Evolutionary conservation across 2,888 invertebrate genomes (phyloP), one percentile per base, ranked within the genome.

Genomic region (Ariolimax columbianus): DNA sequence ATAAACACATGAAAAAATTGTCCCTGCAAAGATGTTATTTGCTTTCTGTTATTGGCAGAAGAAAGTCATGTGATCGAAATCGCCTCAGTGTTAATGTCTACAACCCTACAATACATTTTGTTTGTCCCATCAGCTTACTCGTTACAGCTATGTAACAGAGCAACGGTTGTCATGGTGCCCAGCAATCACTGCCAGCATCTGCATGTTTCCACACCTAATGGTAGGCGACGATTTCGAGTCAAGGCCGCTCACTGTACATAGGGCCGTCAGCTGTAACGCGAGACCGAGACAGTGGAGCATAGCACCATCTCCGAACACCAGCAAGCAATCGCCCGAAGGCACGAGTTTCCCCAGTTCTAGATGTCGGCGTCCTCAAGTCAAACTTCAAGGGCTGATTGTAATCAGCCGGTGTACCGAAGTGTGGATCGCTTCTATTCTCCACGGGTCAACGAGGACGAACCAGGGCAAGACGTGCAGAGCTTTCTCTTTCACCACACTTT

Each of bases 371-470:
- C 38, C 36, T 33, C 23, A 36, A 70, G 3, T n/a, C 70, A 30
- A 17, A 7, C 36, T 36, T 36, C 38, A 33, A 70, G 11, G 1
- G 23, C 36, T 23, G 70, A 70, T 70, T 30, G 36, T 23, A 36
- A 70, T 70, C 70, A 36, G 14, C 70, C 17, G 70, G 70, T n/a
- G n/a, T 70, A 70, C 33, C 70, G 9, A 70, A 36, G 14, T 70
- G 33, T 36, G 33, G 3, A 70, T 36, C 1, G 70, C 33, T 36
- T 19, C 23, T 38, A 36, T 38, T 70, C 33, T 23, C 36, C 30
- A 70, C 36, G 38, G 70, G 70, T 70, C 36, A 70, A 38, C 26
- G 19, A 38, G 23, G 63, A 63, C 63, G 23, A n/a, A n/a, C n/a
- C n/a, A n/a, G n/a, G n/a, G n/a, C n/a, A n/a, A n/a, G n/a, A n/a